Percentiles rank a stretch among this genome's conserved stretches.
These are phyloP conservation scores for Dromaius novaehollandiae DNA, from an alignment of 2,113 vertebrate species.

Conservation along the genomic window DNA sequence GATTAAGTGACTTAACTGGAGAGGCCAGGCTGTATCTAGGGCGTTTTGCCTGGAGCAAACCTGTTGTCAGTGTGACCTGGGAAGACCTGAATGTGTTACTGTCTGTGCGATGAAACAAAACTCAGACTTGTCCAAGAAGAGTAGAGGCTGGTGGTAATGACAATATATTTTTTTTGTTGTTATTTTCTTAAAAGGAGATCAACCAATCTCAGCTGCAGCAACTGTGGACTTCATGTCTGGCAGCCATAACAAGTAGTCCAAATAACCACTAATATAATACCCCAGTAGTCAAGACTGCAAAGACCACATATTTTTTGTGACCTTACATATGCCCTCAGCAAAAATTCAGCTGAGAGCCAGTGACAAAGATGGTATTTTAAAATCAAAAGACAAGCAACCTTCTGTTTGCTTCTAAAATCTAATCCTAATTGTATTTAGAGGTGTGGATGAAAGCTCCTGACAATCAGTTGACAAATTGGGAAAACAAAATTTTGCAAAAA, in stretches of 20 bases:
- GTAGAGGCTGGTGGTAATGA: no score
- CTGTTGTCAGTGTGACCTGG: background rate
- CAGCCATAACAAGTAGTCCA: background rate
- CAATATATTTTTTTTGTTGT: no score
- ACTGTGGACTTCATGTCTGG: accelerated
- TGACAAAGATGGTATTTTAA: background rate
- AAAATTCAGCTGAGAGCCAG: background rate
- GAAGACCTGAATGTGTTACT: background rate
- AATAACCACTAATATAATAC: background rate
- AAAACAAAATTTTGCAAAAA: background rate
- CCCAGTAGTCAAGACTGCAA: background rate
- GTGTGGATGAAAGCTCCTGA: background rate
- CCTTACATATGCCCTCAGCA: background rate
- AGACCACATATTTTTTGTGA: background rate
- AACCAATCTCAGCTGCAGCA: background rate
- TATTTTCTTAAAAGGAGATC: background rate
- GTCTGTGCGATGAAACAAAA: accelerated
- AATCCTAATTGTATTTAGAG: background rate
- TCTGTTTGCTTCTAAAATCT: background rate
- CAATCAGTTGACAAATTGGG: background rate
- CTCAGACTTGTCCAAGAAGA: background rate
- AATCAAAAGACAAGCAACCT: background rate
- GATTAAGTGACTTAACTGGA: background rate
- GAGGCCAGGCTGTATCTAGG: background rate
- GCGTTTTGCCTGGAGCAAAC: background rate